These are phyloP conservation scores for Glaucomys volans DNA, from an alignment of 2,113 vertebrate species.

Conservation along the genomic window DNA sequence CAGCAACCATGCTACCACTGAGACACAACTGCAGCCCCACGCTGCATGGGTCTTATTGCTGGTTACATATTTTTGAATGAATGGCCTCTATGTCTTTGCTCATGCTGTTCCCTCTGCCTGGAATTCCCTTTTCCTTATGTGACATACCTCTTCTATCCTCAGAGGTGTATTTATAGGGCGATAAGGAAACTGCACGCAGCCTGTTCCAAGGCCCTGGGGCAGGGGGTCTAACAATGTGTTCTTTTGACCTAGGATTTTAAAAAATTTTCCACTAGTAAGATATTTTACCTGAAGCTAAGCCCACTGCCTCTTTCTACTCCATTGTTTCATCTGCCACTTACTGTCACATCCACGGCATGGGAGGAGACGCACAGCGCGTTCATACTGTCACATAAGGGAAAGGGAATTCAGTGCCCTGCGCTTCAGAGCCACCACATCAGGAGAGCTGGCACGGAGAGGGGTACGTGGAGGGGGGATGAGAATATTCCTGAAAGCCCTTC, in stretches of 20 bases:
- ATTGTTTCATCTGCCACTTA: rapidly evolving
- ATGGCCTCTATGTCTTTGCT: background rate
- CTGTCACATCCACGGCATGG: background rate
- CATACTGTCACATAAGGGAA: rapidly evolving
- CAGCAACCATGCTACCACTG: too few relatives aligned
- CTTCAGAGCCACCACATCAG: rapidly evolving
- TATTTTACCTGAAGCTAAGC: background rate
- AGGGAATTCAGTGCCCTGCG: background rate
- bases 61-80: background rate
- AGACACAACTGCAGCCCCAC: too few relatives aligned
- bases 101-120: background rate
- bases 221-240: background rate
- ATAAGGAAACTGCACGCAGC: background rate
- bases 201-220: background rate
- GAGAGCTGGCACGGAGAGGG: background rate
- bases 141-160: too few relatives aligned
- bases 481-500: background rate
- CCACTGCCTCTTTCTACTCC: background rate
- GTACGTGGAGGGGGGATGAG: rapidly evolving
- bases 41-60: rapidly evolving
- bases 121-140: background rate
- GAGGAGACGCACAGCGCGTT: background rate
- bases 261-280: background rate
- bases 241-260: background rate
- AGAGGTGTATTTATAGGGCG: background rate